Evolutionary conservation across 2,888 invertebrate species (phyloP).

Genomic region (Proisotoma minuta): DNA sequence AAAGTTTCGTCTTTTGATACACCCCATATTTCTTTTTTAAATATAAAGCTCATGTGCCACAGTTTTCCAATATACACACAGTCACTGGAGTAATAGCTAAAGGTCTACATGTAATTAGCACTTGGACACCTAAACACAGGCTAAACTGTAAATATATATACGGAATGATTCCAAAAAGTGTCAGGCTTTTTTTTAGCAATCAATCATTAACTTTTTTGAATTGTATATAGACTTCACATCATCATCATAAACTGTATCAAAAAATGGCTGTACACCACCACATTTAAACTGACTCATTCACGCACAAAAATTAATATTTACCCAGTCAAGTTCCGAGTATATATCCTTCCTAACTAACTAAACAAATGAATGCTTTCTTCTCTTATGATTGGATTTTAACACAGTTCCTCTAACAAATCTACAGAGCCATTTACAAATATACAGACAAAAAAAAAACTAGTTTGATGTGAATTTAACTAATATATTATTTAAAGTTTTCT

Average conservation of each 20-base stretch:
- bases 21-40: neutral
- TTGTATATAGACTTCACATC: too few species aligned
- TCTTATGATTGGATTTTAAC: too few species aligned
- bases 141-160: neutral
- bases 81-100: conserved; percentile 10
- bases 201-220: too few species aligned
- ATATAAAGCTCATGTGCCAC: conserved; percentile 14
- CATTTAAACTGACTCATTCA: too few species aligned
- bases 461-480: conserved; percentile 2
- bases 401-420: neutral
- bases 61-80: conserved; percentile 10
- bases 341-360: too few species aligned
- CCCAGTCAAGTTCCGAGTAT: too few species aligned
- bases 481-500: conserved; percentile 6
- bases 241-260: too few species aligned
- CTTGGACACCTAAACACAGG: conserved; percentile 3
- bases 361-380: too few species aligned
- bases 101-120: conserved; percentile 4
- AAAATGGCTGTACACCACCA: too few species aligned
- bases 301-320: too few species aligned
- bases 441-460: conserved; percentile 19
- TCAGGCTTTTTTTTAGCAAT: conserved; percentile 9
- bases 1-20: neutral
- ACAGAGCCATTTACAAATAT: conserved; percentile 13
- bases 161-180: conserved; percentile 16